Evolutionary conservation across 1,140 invertebrate genomes (phyloP).

Genomic region (Drosophila tani): DNA sequence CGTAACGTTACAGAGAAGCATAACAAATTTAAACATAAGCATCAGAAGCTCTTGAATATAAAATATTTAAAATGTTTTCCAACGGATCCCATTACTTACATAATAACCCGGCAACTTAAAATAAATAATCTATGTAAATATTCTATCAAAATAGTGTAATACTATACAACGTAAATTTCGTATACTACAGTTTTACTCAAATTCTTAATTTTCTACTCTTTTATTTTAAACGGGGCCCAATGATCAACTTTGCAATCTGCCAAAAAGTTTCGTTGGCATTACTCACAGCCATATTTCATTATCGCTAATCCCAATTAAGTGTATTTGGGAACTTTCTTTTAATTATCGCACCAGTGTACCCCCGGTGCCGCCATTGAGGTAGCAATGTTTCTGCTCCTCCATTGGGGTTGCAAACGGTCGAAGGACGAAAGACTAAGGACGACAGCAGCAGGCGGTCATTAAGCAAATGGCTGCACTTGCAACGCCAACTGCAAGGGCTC

Average conservation of each 20-base stretch:
- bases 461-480: constrained; percentile 82
- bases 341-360: constrained; percentile 64
- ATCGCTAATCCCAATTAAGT: constrained; percentile 52
- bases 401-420: constrained; percentile 10
- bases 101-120: too few species aligned
- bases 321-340: constrained; percentile 61
- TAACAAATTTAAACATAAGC: too few species aligned
- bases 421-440: constrained; percentile 27
- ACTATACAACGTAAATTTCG: too few species aligned
- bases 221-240: not conserved
- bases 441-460: constrained; percentile 75
- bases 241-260: constrained; percentile 6
- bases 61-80: too few species aligned
- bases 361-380: constrained; percentile 48
- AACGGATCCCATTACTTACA: too few species aligned
- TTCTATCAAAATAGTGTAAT: too few species aligned
- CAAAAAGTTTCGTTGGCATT: constrained; percentile 27
- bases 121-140: not conserved
- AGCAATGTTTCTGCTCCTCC: constrained; percentile 51
- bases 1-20: too few species aligned
- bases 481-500: constrained; percentile 53
- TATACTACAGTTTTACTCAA: not conserved
- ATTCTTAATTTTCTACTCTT: not conserved
- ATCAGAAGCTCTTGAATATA: too few species aligned
- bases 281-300: constrained; percentile 21